These are phyloP conservation scores for Saimiri boliviensis DNA, from an alignment of 2,113 vertebrate species.

Conservation along the genomic window DNA sequence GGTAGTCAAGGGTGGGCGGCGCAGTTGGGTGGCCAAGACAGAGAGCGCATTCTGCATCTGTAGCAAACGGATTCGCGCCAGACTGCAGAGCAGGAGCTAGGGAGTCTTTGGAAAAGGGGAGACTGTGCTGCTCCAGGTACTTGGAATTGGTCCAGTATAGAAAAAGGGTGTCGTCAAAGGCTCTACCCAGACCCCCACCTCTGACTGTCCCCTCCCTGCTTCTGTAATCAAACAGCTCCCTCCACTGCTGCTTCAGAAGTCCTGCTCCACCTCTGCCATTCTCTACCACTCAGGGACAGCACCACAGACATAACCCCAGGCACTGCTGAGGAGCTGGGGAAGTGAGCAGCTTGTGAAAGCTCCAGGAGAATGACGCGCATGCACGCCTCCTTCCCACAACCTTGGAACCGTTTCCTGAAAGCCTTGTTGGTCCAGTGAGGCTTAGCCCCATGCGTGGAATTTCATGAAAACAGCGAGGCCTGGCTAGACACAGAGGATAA, in stretches of 20 bases:
- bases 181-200: neutral
- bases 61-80: neutral
- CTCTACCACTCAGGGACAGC: neutral
- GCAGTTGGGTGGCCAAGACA: neutral
- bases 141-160: neutral
- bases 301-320: no score
- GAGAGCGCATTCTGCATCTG: neutral
- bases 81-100: neutral
- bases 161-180: neutral
- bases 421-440: neutral
- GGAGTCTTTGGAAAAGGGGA: neutral
- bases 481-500: neutral
- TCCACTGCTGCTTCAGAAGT: neutral
- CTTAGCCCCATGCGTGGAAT: neutral
- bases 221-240: neutral
- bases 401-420: neutral
- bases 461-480: neutral
- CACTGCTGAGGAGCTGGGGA: neutral
- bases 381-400: neutral
- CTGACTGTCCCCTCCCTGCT: neutral
- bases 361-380: rapidly evolving
- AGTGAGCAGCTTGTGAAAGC: neutral
- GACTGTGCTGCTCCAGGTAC: neutral
- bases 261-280: neutral
- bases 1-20: neutral